phyloP scores from a whole-genome alignment of 2,113 vertebrate genomes.

The Alexandromys fortis region DNA sequence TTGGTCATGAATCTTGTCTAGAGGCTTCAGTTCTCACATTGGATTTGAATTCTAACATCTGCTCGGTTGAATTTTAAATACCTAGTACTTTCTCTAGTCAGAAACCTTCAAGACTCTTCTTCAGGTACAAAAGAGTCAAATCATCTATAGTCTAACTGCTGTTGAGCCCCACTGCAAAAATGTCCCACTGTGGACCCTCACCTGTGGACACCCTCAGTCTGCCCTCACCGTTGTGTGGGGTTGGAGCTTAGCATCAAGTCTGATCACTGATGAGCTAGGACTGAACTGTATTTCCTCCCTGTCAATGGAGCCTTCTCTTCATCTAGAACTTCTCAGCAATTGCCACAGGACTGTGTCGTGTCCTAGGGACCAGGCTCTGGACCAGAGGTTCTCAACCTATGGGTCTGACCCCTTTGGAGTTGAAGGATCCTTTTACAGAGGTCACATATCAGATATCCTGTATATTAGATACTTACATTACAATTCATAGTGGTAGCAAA shows the following conservation, averaged over 20 bases:
- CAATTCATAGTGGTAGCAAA: background rate
- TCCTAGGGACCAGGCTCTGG: background rate
- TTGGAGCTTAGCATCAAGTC: background rate
- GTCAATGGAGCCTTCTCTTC: no score
- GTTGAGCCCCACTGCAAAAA: background rate
- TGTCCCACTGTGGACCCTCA: background rate
- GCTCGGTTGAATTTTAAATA: background rate
- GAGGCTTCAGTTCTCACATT: background rate
- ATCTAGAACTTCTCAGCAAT: background rate
- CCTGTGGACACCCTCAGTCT: background rate
- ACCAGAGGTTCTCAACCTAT: background rate
- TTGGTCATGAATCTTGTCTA: background rate
- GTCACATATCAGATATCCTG: background rate
- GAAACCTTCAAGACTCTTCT: background rate
- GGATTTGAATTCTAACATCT: background rate
- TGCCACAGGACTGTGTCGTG: rapidly evolving
- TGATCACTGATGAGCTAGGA: background rate
- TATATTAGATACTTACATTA: background rate
- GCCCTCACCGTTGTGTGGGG: background rate
- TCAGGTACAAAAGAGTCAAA: background rate
- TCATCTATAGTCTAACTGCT: background rate
- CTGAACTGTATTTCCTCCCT: background rate
- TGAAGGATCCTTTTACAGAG: background rate
- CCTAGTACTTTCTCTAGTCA: background rate
- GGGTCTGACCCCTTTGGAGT: background rate